Conservation (phyloP, 1,140 invertebrate species). For the Ostrea edulis region DNA sequence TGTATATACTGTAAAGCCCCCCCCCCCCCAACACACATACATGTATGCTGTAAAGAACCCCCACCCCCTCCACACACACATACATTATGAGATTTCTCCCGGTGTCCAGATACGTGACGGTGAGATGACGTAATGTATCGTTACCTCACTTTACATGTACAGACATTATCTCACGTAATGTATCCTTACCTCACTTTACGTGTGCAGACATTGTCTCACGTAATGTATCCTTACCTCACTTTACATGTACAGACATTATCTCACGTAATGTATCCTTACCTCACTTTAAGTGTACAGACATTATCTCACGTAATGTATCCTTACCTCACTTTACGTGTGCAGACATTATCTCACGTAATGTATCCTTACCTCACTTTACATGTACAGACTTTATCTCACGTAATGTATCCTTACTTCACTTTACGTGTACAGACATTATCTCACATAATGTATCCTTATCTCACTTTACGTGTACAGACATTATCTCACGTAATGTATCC, state of each 20-base stretch:
- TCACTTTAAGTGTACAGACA: background rate
- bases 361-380: background rate
- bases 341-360: too few species aligned
- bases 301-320: background rate
- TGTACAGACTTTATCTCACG: background rate
- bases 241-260: background rate
- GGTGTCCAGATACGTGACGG: too few species aligned
- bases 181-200: background rate
- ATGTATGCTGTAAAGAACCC: too few species aligned
- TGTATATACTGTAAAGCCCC: too few species aligned
- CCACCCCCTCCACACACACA: too few species aligned
- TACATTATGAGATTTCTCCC: too few species aligned
- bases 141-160: background rate
- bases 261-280: too few species aligned
- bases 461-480: background rate
- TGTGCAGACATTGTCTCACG: too few species aligned
- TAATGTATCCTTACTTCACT: background rate
- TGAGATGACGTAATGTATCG: background rate
- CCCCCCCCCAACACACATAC: too few species aligned
- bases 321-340: too few species aligned
- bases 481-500: background rate
- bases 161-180: background rate
- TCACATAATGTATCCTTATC: background rate
- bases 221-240: background rate
- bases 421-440: conserved; percentile 2